Base-by-base conservation (phyloP, 2,888 invertebrate species). In the Lithophane leautieri region DNA sequence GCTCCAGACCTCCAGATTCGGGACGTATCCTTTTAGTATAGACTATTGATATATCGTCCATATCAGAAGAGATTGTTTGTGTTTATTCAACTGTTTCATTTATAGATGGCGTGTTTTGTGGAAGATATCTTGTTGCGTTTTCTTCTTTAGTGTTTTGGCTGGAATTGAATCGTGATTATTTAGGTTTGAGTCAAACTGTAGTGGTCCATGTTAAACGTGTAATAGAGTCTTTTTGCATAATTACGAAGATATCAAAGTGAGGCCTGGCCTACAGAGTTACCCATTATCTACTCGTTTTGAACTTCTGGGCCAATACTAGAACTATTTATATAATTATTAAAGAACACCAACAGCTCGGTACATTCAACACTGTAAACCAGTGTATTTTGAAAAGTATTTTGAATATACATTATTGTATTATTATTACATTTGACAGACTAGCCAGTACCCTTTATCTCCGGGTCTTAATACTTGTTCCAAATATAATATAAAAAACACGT, bases 1-100 rank as follows among this genome's bases (percentile, higher is more conserved):
- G 42, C 65, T 74, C 58, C 40, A 66, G 71, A 40, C 58, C 63
- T 52, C 60, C 54, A 66, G 60, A 72, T 70, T 28, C 40, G 25
- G 16, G 44, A 52, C n/a, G 56, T 50, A 61, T 68, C 62, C 76
- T 79, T 76, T 79, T 72, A 68, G 62, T 70, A 65, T 83, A 73
- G 68, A 73, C 62, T 67, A 60, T 83, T 75, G 78, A 78, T 66
- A 66, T 50, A 50, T 50, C 19, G 62, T 56, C 58, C 40, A 52
- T 28, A 74, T 60, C 66, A 11, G 14, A n/a, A 63, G 25, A 28
- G 52, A 74, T 70, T 58, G 47, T 42, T 42, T 61, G 28, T 73
- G 62, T 78, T 74, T 71, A 61, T 61, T 61, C 56, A 76, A 72
- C 75, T 62, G 56, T 50, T 44, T 70, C 28, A 61, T 74, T 28